Base-by-base conservation (phyloP, 2,113 vertebrate genomes). In the Helogale parvula region DNA sequence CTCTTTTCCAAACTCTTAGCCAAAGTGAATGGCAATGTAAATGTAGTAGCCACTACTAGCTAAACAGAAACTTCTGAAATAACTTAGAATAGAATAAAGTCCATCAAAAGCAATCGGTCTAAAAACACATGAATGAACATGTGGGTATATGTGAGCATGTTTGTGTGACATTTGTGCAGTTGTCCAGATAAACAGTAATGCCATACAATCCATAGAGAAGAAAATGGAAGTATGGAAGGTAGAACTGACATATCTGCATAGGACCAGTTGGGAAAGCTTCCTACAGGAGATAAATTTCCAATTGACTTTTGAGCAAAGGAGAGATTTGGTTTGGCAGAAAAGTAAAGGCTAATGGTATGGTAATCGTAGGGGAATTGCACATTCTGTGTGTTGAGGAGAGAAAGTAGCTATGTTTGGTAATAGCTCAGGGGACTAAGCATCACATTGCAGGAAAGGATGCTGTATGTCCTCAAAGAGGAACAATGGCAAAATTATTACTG, bases 51-150 rank as follows among this genome's bases (percentile, higher is more conserved):
- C 71, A 87, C 23, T 80, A 80, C 3, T n/a, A 31, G 15, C 5
- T 21, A 68, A 79, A 94, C 33, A 89, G 5, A 25, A 82, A 82
- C 7, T 97, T 96, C 35, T 82, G 35, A 94, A 54, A 94, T 65
- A 35, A 7, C 9, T 65, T 88, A 60, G 21, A 76, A 82, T 88
- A 60, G 21, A 76, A 82, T 82, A 4, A 77, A 65, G 21, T 65
- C 45, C 16, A 50, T 76, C 31, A 50, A 92, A 65, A 85, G 11
- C 84, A 86, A 38, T 88, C 1, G 57, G 47, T 87, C 33, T 80
- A 52, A 87, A 83, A 94, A 41, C 41, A 47, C 21, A 50, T 50
- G 31, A 87, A 47, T 63, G n/a, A 84, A 57, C 12, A 86, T 31
- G 19, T 65, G 54, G 8, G 38, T 21, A 6, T 33, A 31, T 19